Evolutionary conservation across 2,797 vertebrate genomes (phyloP).

Genomic region (Chelidonichthys spinosus): DNA sequence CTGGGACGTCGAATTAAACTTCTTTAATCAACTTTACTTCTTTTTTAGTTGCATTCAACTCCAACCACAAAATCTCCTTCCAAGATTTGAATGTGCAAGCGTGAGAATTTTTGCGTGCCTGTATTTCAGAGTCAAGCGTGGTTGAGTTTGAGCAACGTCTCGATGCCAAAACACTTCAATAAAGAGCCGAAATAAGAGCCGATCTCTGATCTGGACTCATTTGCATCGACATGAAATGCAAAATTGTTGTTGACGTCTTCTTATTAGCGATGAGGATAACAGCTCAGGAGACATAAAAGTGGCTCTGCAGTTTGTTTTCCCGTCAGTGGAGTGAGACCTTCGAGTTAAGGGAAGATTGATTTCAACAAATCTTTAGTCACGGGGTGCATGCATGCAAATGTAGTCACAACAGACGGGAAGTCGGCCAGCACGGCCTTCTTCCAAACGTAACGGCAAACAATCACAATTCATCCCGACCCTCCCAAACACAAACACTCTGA

Average conservation of each 20-base stretch:
- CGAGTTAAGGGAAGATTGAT: slow-evolving; percentile 20
- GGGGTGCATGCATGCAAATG: slow-evolving; percentile 7
- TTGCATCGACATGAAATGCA: slow-evolving; percentile 16
- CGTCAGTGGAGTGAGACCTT: not conserved
- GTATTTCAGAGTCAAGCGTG: slow-evolving; percentile 9
- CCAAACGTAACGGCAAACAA: slow-evolving; percentile 8
- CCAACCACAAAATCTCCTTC: slow-evolving; percentile 50
- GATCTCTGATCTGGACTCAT: slow-evolving; percentile 24
- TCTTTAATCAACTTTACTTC: slow-evolving; percentile 59
- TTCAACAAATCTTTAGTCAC: slow-evolving; percentile 32
- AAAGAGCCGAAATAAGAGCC: not conserved
- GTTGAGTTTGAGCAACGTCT: slow-evolving; percentile 9
- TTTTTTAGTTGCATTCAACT: slow-evolving; percentile 45
- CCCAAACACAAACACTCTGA: not conserved
- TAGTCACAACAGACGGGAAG: slow-evolving; percentile 6
- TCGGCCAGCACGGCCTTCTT: not conserved
- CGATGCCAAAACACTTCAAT: slow-evolving; percentile 19
- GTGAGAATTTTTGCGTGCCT: slow-evolving; percentile 1
- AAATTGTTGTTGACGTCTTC: slow-evolving; percentile 20
- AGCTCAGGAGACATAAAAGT: slow-evolving; percentile 7
- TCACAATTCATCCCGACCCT: not conserved
- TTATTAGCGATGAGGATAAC: slow-evolving; percentile 33
- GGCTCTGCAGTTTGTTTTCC: not conserved
- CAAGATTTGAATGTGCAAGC: slow-evolving; percentile 29
- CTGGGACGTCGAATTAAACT: slow-evolving; percentile 48